Evolutionary conservation across 2,797 vertebrate species (phyloP).

Genomic region (Hozukius guyotensis): DNA sequence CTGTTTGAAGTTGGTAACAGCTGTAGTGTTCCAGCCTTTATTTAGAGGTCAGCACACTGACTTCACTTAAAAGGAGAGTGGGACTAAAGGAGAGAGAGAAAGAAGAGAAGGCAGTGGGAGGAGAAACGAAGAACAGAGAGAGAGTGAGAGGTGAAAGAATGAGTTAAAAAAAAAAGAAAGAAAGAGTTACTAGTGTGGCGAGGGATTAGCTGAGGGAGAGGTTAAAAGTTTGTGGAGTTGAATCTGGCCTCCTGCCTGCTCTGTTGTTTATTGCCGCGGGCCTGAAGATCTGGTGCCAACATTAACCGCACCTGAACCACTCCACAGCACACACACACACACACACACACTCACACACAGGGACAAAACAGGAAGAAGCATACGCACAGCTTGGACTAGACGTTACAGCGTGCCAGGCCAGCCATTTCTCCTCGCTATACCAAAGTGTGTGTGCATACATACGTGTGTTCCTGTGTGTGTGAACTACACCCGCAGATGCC

Average conservation of each 20-base stretch:
- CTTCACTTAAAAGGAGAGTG: conserved; percentile 83
- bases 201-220: conserved; percentile 84
- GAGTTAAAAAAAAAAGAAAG: conserved; percentile 76
- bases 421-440: conserved; percentile 27
- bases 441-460: conserved; percentile 22
- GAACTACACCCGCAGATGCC: conserved; percentile 63
- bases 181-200: conserved; percentile 80
- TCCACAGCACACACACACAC: conserved; percentile 38
- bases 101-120: conserved; percentile 68
- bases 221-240: conserved; percentile 87
- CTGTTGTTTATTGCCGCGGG: conserved; percentile 87
- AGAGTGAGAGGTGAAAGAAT: conserved; percentile 76
- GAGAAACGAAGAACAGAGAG: conserved; percentile 70
- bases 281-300: conserved; percentile 85
- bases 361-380: conserved; percentile 61
- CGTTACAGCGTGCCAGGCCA: conserved; percentile 37
- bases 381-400: conserved; percentile 54
- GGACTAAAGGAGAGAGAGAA: conserved; percentile 65
- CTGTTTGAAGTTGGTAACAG: conserved; percentile 86
- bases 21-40: conserved; percentile 85
- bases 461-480: conserved; percentile 29
- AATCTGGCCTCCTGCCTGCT: conserved; percentile 86
- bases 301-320: conserved; percentile 86
- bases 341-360: conserved; percentile 22
- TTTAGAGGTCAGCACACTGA: conserved; percentile 86